A percentile compares a stretch with the other conserved stretches of the same genome.
These are phyloP conservation scores for Tethea ocularis DNA, from an alignment of 2,888 invertebrate species.

Conservation along the genomic window DNA sequence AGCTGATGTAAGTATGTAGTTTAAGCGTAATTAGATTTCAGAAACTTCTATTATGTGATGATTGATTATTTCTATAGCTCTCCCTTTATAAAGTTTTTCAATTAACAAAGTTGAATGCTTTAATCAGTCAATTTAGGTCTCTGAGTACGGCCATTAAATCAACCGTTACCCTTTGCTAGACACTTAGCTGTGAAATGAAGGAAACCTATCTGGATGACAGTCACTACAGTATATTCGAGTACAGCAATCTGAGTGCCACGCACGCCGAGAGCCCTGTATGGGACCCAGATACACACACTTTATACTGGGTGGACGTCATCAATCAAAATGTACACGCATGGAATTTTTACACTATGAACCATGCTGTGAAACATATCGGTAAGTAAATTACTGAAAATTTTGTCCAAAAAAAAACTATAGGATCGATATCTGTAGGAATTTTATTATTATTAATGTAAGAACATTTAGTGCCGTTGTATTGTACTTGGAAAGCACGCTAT, in stretches of 20 bases:
- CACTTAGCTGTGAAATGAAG: neutral
- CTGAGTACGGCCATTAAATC: too few species aligned
- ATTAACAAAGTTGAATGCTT: too few species aligned
- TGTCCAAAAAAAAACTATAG: too few species aligned
- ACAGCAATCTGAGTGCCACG: constrained; percentile 24
- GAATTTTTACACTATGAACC: constrained; percentile 55
- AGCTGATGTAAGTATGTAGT: neutral
- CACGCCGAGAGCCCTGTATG: constrained; percentile 56
- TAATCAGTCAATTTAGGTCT: neutral
- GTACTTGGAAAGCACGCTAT: neutral
- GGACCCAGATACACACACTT: constrained; percentile 59
- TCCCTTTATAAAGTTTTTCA: too few species aligned
- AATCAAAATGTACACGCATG: constrained; percentile 63
- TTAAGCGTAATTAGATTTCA: too few species aligned
- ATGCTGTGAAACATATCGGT: constrained; percentile 51
- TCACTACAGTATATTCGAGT: constrained; percentile 24
- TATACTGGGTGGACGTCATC: constrained; percentile 79
- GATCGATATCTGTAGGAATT: neutral
- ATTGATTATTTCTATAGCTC: too few species aligned
- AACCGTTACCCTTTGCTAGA: neutral
- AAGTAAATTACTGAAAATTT: neutral
- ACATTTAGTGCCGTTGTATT: neutral
- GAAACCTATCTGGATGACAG: constrained; percentile 11
- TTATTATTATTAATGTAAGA: neutral
- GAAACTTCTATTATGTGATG: too few species aligned